A percentile compares a stretch with the other conserved stretches of the same genome.
Conservation (phyloP, 2,888 invertebrate genomes). For the Drosophila sordidapex region DNA sequence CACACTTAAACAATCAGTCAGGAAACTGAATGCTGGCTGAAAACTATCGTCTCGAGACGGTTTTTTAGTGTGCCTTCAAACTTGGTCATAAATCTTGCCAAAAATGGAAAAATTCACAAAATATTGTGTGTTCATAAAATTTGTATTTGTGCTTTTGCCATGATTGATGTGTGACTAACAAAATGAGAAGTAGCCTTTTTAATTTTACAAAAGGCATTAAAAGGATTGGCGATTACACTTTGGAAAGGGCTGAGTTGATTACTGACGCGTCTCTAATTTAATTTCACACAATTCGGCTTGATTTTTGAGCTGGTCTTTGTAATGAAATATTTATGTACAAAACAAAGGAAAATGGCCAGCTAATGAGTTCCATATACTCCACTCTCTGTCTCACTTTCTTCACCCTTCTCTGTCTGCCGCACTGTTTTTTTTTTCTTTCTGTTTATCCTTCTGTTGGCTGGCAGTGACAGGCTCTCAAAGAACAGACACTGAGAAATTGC, state of each 20-base stretch:
- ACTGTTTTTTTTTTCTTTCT: background rate
- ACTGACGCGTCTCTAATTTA: slow-evolving; percentile 67
- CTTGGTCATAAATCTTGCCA: slow-evolving; percentile 47
- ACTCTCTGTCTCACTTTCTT: background rate
- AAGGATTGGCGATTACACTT: background rate
- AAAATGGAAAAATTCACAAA: slow-evolving; percentile 16
- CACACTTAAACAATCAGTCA: slow-evolving; percentile 62
- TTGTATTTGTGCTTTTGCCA: slow-evolving; percentile 20
- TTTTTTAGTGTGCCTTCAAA: slow-evolving; percentile 18
- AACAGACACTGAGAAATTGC: slow-evolving; percentile 78
- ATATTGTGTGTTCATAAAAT: slow-evolving; percentile 18
- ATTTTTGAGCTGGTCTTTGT: slow-evolving; percentile 38
- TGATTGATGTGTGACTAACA: slow-evolving; percentile 40
- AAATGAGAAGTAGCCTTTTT: background rate
- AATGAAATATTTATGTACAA: slow-evolving; percentile 57
- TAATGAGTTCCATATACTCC: slow-evolving; percentile 53
- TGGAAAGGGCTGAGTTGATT: slow-evolving; percentile 46
- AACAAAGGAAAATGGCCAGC: slow-evolving; percentile 59
- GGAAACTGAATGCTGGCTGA: slow-evolving; percentile 31
- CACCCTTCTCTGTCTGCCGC: background rate
- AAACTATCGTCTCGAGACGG: slow-evolving; percentile 45
- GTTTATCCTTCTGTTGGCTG: slow-evolving; percentile 32
- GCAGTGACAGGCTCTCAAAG: slow-evolving; percentile 54
- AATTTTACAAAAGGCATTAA: background rate
- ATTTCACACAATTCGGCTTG: slow-evolving; percentile 61